Evolutionary conservation across 2,113 vertebrate species (phyloP).

Genomic region (Theristicus caerulescens): DNA sequence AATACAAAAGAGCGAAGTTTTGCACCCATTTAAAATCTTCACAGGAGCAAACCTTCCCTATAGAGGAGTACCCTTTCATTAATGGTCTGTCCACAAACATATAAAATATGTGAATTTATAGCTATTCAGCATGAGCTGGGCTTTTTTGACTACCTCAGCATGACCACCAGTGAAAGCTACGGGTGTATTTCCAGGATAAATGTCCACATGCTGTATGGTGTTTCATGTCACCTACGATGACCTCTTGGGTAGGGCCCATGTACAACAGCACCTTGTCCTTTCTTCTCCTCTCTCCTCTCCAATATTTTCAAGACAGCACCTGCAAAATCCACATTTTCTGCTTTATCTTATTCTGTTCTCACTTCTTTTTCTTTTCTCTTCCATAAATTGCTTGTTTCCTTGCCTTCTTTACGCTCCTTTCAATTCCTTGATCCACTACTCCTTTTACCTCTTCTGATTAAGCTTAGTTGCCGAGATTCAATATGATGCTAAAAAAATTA

Average conservation of each 20-base stretch:
- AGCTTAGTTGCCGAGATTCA: neutral
- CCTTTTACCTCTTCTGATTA: neutral
- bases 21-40: neutral
- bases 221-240: neutral
- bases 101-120: neutral
- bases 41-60: neutral
- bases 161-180: neutral
- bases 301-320: neutral
- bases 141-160: neutral
- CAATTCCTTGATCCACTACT: fast-evolving
- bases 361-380: neutral
- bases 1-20: neutral
- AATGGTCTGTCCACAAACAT: neutral
- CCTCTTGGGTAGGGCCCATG: neutral
- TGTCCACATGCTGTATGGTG: fast-evolving
- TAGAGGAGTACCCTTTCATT: neutral
- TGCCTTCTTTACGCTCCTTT: neutral
- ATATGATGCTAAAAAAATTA: neutral
- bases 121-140: neutral
- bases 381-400: neutral
- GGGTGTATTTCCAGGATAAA: neutral
- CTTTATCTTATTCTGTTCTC: neutral
- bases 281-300: neutral
- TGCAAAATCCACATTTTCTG: neutral
- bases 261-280: neutral